A percentile compares a stretch with the other conserved stretches of the same genome.
phyloP scores from a whole-genome alignment of 1,140 invertebrate species.

The Drosophila virilis region DNA sequence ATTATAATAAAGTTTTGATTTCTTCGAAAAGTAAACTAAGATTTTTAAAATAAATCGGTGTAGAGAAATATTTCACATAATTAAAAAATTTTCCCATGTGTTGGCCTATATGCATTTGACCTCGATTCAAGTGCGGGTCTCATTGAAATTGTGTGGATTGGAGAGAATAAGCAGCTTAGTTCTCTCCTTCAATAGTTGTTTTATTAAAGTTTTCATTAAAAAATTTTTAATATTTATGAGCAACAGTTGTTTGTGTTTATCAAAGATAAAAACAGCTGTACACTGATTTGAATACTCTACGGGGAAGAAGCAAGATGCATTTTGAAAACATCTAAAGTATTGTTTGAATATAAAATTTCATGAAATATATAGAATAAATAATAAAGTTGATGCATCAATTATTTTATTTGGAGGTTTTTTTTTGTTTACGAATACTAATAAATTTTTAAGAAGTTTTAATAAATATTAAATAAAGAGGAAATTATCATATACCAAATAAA shows the following conservation, averaged over 20 bases:
- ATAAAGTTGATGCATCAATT: no score
- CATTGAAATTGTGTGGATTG: conserved; percentile 48
- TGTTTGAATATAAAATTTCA: no score
- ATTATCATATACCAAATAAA: no score
- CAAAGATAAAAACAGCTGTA: conserved; percentile 36
- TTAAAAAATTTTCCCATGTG: no score
- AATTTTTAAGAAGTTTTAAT: no score
- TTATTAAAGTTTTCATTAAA: conserved; percentile 48
- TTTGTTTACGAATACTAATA: not conserved
- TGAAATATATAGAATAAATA: no score
- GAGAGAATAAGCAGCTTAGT: conserved; percentile 42
- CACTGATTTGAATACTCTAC: conserved; percentile 37
- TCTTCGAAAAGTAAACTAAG: no score
- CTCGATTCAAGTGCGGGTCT: conserved; percentile 61
- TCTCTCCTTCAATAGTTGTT: conserved; percentile 45
- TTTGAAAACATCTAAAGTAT: not conserved
- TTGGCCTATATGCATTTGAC: conserved; percentile 52
- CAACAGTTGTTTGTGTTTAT: conserved; percentile 69
- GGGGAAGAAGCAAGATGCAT: not conserved
- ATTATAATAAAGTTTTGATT: no score
- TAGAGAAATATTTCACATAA: no score
- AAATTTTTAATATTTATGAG: conserved; percentile 65
- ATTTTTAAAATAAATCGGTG: no score
- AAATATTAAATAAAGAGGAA: no score
- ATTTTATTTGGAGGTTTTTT: no score